These are phyloP conservation scores for Danio jaintianensis DNA, from an alignment of 2,797 vertebrate genomes.

Conservation along the genomic window DNA sequence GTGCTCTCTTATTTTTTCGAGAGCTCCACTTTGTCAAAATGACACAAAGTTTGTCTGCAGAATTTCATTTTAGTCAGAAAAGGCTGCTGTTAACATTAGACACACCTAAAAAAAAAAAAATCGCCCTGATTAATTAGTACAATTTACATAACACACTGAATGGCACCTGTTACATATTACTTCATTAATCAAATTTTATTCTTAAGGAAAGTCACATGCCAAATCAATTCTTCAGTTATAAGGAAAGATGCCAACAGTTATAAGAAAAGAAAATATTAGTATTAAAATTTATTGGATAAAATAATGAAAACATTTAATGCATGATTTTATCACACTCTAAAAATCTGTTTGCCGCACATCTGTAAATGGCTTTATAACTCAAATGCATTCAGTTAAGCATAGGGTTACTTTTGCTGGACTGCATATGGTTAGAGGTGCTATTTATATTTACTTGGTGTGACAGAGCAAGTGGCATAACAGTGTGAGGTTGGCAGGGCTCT, in stretches of 20 bases:
- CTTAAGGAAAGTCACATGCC: background rate
- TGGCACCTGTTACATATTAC: background rate
- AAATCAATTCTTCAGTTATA: background rate
- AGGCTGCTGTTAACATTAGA: background rate
- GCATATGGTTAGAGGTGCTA: conserved; percentile 38
- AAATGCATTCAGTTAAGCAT: conserved; percentile 34
- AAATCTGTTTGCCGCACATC: conserved; percentile 4
- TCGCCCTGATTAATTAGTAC: background rate
- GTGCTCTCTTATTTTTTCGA: background rate
- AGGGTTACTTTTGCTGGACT: conserved; percentile 29
- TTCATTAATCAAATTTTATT: background rate
- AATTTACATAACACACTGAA: too few relatives aligned
- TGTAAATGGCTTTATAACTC: conserved; percentile 40
- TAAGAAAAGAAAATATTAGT: background rate
- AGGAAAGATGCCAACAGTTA: background rate
- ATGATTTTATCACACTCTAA: background rate
- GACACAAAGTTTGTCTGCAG: background rate
- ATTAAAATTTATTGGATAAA: background rate
- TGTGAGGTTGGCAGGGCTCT: conserved; percentile 44
- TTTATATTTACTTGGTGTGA: conserved; percentile 52
- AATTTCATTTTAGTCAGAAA: background rate
- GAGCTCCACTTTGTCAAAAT: background rate
- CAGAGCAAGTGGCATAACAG: conserved; percentile 49
- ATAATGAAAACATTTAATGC: background rate
- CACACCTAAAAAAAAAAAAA: background rate